A percentile compares a stretch with the other conserved stretches of the same genome.
These are phyloP conservation scores for Leptinotarsa defecta DNA, from an alignment of 1,140 invertebrate species.

Conservation along the genomic window DNA sequence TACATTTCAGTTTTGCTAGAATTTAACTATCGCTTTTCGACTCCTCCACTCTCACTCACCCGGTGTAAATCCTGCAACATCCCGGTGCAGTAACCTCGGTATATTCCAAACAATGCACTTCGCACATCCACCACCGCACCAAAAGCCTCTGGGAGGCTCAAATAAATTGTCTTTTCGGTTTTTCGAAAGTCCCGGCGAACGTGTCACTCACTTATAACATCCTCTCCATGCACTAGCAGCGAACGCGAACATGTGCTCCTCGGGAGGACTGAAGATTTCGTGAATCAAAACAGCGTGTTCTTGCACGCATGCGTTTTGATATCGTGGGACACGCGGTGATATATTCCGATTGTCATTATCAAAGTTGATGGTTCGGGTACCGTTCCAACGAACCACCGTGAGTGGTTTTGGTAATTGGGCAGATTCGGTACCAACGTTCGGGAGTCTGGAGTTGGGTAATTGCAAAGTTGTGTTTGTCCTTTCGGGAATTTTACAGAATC, in stretches of 20 bases:
- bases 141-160: neutral
- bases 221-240: slow-evolving; percentile 7
- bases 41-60: too few species aligned
- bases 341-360: neutral
- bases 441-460: neutral
- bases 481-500: too few species aligned
- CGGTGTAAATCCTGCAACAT: too few species aligned
- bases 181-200: neutral
- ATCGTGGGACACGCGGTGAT: slow-evolving; percentile 32
- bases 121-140: neutral
- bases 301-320: slow-evolving; percentile 44
- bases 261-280: slow-evolving; percentile 33
- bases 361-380: slow-evolving; percentile 2
- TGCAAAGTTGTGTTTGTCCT: neutral
- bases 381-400: neutral
- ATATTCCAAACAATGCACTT: neutral
- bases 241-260: slow-evolving; percentile 13
- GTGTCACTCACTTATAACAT: slow-evolving; percentile 21
- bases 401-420: neutral
- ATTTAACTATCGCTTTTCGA: too few species aligned
- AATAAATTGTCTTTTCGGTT: neutral
- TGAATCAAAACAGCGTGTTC: slow-evolving; percentile 49
- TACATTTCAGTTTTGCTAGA: too few species aligned
- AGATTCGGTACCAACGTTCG: neutral
- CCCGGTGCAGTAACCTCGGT: too few species aligned